Base-by-base conservation (phyloP, 1,140 invertebrate species). In the Thereuonema tuberculata region DNA sequence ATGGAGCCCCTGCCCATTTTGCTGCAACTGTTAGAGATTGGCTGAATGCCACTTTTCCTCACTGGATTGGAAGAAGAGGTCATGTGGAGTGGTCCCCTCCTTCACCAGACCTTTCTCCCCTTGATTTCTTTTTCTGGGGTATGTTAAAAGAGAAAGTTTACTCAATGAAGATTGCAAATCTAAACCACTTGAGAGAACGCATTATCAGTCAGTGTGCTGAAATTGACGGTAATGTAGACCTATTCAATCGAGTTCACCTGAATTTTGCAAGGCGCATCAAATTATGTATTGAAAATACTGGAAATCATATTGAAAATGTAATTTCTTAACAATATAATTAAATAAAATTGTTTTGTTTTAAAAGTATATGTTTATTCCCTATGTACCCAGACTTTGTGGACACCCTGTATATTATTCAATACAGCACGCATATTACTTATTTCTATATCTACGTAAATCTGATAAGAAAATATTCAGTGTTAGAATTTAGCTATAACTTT, bases 1-100 rank as follows among this genome's bases (percentile, higher is more conserved):
- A 65, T 62, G 63, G 61, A 20, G 61, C 59, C 9, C 59, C 49
- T 23, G 53, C 63, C 28, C 61, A 58, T 48, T 47, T 50, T 31
- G 25, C 52, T 5, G 15, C 1, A 55, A 43, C 25, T 53, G 53
- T 56, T 25, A 12, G n/a, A n/a, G n/a, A n/a, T n/a, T n/a, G n/a
- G n/a, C n/a, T n/a, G n/a, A 0, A 2, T 47, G 58, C 27, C 48
- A 27, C n/a, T 64, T 60, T 54, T 58, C 29, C 37, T 1, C 55
- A 25, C 15, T 62, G 61, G 61, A 62, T 58, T 62, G 56, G 56
- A 52, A 1, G 55, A 47, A 37, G 17, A 20, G 49, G 61, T 29
- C 55, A 24, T 28, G 53, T 56, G 53, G 53, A 56, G 17, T 56
- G 53, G 53, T 24, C 53, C 26, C 27, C 53, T 26, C 23, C 53